Evolutionary conservation across 2,113 vertebrate species (phyloP).

Genomic region (Solenodon paradoxus): DNA sequence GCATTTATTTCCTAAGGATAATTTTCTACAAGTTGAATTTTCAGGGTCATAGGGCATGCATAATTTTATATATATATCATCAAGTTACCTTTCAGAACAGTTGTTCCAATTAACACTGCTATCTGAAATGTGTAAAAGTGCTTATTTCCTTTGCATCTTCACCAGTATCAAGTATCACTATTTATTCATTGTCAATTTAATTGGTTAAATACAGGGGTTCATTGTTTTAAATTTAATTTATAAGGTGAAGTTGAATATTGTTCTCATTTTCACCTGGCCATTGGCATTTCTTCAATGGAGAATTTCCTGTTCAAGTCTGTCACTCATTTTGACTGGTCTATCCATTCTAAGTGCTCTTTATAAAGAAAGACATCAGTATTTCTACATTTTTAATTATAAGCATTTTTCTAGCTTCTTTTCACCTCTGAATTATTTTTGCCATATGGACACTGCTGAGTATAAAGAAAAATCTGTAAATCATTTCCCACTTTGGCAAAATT

Average conservation of each 20-base stretch:
- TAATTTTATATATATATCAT: neutral
- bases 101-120: neutral
- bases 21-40: neutral
- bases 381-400: neutral
- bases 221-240: neutral
- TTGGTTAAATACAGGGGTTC: neutral
- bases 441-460: neutral
- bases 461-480: constrained; percentile 21
- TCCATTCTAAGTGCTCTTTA: neutral
- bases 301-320: neutral
- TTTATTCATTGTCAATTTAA: neutral
- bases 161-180: neutral
- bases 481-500: neutral
- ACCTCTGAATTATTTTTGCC: constrained; percentile 20
- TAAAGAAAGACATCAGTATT: neutral
- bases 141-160: neutral
- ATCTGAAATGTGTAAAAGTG: neutral
- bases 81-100: neutral
- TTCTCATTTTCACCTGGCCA: neutral
- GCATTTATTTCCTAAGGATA: neutral
- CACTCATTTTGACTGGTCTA: neutral
- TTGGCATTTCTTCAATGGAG: neutral
- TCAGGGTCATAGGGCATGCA: neutral
- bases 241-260: neutral
- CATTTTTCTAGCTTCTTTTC: neutral